These are phyloP conservation scores for Copidosoma aretas DNA, from an alignment of 2,888 invertebrate species.

Conservation along the genomic window DNA sequence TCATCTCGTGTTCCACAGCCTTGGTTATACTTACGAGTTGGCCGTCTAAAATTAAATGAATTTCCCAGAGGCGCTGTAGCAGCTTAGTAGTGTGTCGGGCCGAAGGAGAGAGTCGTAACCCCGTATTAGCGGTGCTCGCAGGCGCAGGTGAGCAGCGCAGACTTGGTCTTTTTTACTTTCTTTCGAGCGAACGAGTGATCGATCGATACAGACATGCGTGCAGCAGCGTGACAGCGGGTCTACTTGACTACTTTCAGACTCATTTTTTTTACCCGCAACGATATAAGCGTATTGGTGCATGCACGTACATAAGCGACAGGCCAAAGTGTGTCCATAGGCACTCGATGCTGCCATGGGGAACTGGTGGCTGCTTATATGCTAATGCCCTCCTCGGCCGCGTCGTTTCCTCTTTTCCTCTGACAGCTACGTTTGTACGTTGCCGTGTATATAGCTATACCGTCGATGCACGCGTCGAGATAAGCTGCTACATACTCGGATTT, in stretches of 20 bases:
- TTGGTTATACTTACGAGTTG: too few species aligned
- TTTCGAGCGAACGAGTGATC: too few species aligned
- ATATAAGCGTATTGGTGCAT: neutral
- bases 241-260: neutral
- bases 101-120: too few species aligned
- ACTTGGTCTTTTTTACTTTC: too few species aligned
- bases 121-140: too few species aligned
- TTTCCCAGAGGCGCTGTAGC: too few species aligned
- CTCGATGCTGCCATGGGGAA: neutral
- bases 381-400: constrained; percentile 25
- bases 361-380: constrained; percentile 26
- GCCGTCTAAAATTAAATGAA: too few species aligned
- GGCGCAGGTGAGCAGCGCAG: too few species aligned
- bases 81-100: too few species aligned
- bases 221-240: constrained; percentile 9
- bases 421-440: too few species aligned
- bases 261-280: neutral
- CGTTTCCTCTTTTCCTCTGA: constrained; percentile 15
- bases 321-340: neutral
- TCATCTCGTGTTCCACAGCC: neutral
- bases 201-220: too few species aligned
- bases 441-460: too few species aligned
- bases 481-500: constrained; percentile 23
- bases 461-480: constrained; percentile 46
- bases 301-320: neutral